These are phyloP conservation scores for Epizoanthus scotinus DNA, from an alignment of 92 coral and sea anemone species.

Conservation along the genomic window DNA sequence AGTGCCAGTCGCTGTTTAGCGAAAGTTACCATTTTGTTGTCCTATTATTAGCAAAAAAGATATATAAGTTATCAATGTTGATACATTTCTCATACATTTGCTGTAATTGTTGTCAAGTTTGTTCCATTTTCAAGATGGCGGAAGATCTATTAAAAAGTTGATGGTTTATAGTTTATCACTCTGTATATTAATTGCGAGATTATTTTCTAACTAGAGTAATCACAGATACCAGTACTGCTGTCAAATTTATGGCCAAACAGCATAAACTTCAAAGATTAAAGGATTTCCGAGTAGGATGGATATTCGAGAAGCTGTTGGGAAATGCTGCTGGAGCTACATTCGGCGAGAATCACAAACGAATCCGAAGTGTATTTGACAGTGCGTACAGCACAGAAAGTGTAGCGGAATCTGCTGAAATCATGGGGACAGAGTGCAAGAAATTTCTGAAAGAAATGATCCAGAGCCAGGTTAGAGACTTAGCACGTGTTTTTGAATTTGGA, in stretches of 20 bases:
- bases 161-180: no score
- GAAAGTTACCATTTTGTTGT: no score
- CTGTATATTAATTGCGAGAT: background rate
- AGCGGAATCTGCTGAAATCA: constrained; percentile 46
- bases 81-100: no score
- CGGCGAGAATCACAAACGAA: constrained; percentile 63
- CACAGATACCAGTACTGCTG: constrained; percentile 66
- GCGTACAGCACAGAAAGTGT: constrained; percentile 68
- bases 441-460: constrained; percentile 28
- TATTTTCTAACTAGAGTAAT: constrained; percentile 46
- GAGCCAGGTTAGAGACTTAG: background rate
- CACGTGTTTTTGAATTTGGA: background rate
- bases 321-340: constrained; percentile 67
- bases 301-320: constrained; percentile 57
- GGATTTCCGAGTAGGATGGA: constrained; percentile 67
- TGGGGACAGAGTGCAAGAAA: constrained; percentile 61
- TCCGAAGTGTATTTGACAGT: constrained; percentile 59
- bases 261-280: constrained; percentile 58
- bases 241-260: constrained; percentile 73
- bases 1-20: no score
- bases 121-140: no score
- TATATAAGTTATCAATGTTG: no score
- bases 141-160: no score
- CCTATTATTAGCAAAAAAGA: no score
- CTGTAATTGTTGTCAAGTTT: no score